phyloP scores from a whole-genome alignment of 2,888 invertebrate species.

The Patella pellucida region DNA sequence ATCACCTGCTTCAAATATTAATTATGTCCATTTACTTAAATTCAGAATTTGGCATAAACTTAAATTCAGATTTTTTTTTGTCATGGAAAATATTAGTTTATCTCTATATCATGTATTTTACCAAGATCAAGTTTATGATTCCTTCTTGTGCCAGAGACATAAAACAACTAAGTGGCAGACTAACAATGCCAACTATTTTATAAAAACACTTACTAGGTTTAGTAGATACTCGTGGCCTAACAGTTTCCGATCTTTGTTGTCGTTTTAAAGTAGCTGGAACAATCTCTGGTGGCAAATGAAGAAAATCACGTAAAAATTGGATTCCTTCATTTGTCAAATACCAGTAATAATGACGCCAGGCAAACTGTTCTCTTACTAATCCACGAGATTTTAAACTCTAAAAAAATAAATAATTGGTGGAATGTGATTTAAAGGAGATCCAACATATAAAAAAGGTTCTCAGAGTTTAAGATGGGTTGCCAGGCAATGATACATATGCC shows the following conservation, averaged over 20 bases:
- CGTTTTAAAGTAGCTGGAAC: constrained; percentile 97
- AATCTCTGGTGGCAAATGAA: constrained; percentile 97
- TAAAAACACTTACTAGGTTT: constrained; percentile 2
- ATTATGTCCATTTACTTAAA: neutral
- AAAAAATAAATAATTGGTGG: constrained; percentile 40
- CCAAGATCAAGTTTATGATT: too few relatives aligned
- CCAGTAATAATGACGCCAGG: constrained; percentile 99
- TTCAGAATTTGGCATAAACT: too few relatives aligned
- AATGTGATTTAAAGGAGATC: too few relatives aligned
- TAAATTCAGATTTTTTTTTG: too few relatives aligned
- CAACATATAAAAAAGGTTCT: too few relatives aligned
- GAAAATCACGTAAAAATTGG: constrained; percentile 89
- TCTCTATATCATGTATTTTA: too few relatives aligned
- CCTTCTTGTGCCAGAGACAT: too few relatives aligned
- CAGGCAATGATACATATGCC: too few relatives aligned
- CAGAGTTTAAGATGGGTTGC: too few relatives aligned
- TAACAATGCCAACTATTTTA: too few relatives aligned
- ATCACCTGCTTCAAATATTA: constrained; percentile 39
- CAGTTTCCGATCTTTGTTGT: constrained; percentile 87
- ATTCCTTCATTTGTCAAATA: constrained; percentile 98
- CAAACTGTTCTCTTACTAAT: constrained; percentile 99
- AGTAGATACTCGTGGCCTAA: constrained; percentile 42
- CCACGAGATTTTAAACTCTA: constrained; percentile 94
- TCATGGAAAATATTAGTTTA: neutral
- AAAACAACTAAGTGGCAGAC: too few relatives aligned